Evolutionary conservation across 2,797 vertebrate species (phyloP), one percentile per base, ranked within the genome.

Genomic region (Myotis pilosus): DNA sequence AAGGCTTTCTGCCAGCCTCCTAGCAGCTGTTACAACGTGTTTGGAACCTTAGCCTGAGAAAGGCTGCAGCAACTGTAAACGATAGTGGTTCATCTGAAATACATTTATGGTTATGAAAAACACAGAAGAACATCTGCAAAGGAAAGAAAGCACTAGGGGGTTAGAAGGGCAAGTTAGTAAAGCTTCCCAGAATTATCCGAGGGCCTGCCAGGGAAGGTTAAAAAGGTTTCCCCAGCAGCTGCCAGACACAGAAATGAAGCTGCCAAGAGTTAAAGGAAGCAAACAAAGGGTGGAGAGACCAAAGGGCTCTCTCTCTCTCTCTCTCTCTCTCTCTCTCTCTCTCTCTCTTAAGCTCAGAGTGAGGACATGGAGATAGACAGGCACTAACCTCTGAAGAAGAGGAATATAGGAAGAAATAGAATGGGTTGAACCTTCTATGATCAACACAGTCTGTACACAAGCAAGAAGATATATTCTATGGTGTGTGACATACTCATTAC

Each of bases 11-110:
- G 75, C 80, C 96, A 94, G 57, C 30, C 86, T 96, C 80, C 81
- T 94, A 93, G 75, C 94, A 96, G 94, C 88, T 95, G 92, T 91
- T 97, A 68, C 91, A 96, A 95, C 44, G 94, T 96, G 89, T 89
- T 95, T 95, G 57, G 79, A 91, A 89, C 84, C 75, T 86, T 88
- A 84, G 91, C 89, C 62, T 91, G 92, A 94, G 94, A 95, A 96
- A 93, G 80, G 49, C 83, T 85, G 22, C 76, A 64, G 82, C 79
- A 92, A 94, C 49, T 90, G 47, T 94, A 92, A 96, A 92, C 69
- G 44, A 53, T n/a, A 89, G 57, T 78, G 80, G 47, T 81, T 96
- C 53, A 95, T 96, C 57, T 87, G 89, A 95, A 96, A 94, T 95
- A 84, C 79, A 96, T 94, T 95, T 88, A 85, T 64, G 38, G 72